Percentiles rank a stretch among this genome's conserved stretches.
Evolutionary conservation across 2,113 vertebrate genomes (phyloP).

Genomic region (Rhineura floridana): DNA sequence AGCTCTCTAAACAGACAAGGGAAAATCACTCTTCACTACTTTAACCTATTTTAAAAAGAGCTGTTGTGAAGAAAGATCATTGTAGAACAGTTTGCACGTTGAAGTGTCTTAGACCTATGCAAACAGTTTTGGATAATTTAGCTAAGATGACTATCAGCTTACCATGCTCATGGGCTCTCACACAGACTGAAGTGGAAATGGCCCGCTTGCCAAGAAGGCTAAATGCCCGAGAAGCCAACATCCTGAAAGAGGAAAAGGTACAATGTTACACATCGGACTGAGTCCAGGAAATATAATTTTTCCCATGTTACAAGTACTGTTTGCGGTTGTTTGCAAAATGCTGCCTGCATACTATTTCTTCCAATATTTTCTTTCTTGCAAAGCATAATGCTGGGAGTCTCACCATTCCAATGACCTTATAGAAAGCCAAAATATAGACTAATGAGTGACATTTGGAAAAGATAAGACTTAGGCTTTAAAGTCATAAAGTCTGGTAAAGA

Average conservation of each 20-base stretch:
- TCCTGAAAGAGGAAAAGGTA: constrained; percentile 73
- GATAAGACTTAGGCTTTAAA: neutral
- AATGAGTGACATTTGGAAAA: neutral
- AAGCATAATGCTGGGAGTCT: neutral
- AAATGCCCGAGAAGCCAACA: constrained; percentile 88
- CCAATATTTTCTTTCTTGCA: neutral
- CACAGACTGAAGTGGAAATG: constrained; percentile 86
- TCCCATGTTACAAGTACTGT: neutral
- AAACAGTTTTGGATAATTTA: neutral
- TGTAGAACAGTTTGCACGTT: neutral
- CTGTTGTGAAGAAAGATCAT: too few species aligned
- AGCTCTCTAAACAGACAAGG: neutral
- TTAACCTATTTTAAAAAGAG: neutral
- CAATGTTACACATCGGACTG: rapidly evolving
- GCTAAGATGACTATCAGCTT: constrained; percentile 34
- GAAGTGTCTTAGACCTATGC: neutral
- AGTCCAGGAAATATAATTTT: neutral
- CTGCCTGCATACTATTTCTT: too few species aligned
- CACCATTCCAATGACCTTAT: neutral
- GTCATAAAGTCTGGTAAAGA: neutral
- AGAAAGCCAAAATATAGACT: neutral
- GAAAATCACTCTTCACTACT: neutral
- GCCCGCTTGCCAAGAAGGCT: constrained; percentile 86
- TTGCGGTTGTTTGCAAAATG: neutral
- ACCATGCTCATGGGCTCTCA: constrained; percentile 86